Evolutionary conservation across 2,113 vertebrate genomes (phyloP).

Genomic region (Centropus unirufus): DNA sequence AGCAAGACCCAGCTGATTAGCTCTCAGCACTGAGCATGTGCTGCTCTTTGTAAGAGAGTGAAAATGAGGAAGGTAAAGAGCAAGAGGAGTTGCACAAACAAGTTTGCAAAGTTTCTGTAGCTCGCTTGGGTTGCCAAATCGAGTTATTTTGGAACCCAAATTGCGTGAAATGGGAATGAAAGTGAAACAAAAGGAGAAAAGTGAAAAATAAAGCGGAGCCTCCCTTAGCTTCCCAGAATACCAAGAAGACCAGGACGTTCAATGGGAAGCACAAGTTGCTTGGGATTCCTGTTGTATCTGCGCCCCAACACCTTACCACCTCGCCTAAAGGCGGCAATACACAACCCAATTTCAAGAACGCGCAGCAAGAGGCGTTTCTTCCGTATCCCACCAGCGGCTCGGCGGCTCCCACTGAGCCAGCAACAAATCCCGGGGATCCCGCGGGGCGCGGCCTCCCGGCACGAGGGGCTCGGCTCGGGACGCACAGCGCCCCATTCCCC

Average conservation of each 20-base stretch:
- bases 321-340: too few species aligned
- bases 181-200: background rate
- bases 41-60: background rate
- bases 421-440: too few species aligned
- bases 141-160: background rate
- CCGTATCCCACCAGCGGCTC: too few species aligned
- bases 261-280: background rate
- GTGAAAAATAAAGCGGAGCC: background rate
- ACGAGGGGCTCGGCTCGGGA: fast-evolving
- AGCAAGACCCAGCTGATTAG: background rate
- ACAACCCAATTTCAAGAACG: fast-evolving
- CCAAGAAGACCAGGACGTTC: fast-evolving
- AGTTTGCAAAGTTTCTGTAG: background rate
- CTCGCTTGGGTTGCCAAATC: background rate
- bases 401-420: too few species aligned
- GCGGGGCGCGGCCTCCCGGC: background rate
- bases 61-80: background rate
- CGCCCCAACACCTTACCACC: fast-evolving
- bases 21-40: background rate
- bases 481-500: too few species aligned
- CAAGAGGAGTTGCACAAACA: background rate
- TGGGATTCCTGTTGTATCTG: fast-evolving
- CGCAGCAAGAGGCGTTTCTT: fast-evolving
- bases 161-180: background rate
- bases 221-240: background rate